Base-by-base conservation (phyloP, 2,797 vertebrate species). In the Erethizon dorsatum region DNA sequence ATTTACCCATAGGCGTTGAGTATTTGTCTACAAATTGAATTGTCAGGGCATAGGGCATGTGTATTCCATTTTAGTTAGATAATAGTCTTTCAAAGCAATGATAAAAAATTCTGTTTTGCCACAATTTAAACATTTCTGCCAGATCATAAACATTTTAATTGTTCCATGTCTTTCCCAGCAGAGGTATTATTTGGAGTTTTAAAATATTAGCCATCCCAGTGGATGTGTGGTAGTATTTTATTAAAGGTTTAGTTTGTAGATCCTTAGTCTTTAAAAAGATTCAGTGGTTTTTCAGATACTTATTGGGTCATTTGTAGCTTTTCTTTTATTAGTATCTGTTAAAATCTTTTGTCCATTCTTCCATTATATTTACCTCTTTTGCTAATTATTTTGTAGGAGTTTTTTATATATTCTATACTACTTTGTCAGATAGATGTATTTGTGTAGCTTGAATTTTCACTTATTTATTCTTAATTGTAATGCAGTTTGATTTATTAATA, bases 61-160 rank as follows among this genome's bases (percentile, higher is more conserved):
- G 77, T 33, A 71, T 28, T 82, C 37, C 54, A 26, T 12, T 95
- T 83, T 50, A 83, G 47, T 47, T 90, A 73, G 31, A 83, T 50
- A 83, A 57, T 3, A 78, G 6, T n/a, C 41, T 90, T 96, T 93
- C 87, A 57, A 67, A 63, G n/a, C 14, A 93, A 63, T 93, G 67
- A 63, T 61, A 18, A 33, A 84, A 91, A 91, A 45, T 93, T 50
- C 3, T 33, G 57, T 67, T 80, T 84, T 79, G 6, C 2, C 61
- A 90, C 61, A 50, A 73, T 73, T 24, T 71, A 71, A 71, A 41
- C 10, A 71, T 41, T 41, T 71, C 18, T 41, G 22, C 41, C 20
- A 75, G 8, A 80, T 85, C 65, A 47, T 71, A 93, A 73, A 63
- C 13, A 52, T 52, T 59, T 20, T 87, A 20, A 28, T 54, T 92